Conservation (phyloP, 2,888 invertebrate species). For the Lepas anatifera region DNA sequence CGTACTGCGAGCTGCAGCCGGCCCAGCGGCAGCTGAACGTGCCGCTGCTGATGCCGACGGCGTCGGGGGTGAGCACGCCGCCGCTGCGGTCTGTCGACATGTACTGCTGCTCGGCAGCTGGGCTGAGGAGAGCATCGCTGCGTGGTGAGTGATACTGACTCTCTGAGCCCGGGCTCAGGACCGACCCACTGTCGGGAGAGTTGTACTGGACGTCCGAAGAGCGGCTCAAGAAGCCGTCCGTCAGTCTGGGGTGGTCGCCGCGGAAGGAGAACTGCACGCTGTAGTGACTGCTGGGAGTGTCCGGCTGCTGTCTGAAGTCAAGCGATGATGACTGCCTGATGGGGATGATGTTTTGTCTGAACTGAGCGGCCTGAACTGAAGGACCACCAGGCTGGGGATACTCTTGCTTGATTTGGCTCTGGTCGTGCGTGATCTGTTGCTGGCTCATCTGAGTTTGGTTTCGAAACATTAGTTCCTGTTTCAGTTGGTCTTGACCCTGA, state of each 20-base stretch:
- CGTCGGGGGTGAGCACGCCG: conserved; percentile 20
- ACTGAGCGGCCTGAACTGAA: no score
- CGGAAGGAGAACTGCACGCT: no score
- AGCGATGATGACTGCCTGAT: no score
- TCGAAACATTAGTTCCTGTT: conserved; percentile 1
- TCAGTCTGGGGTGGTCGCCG: no score
- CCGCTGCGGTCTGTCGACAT: not conserved
- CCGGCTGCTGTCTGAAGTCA: not conserved
- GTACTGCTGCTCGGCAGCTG: not conserved
- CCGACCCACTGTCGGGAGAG: not conserved
- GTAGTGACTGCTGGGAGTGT: no score
- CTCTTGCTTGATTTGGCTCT: no score
- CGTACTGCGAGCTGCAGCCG: conserved; percentile 65
- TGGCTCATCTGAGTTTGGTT: not conserved
- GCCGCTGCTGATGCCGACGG: conserved; percentile 27
- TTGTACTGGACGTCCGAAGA: no score
- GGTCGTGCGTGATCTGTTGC: not conserved
- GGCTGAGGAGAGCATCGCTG: not conserved
- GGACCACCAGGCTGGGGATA: no score
- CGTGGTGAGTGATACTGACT: not conserved
- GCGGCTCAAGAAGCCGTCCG: no score
- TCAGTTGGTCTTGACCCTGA: conserved; percentile 6
- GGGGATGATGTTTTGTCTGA: no score
- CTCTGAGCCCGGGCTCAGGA: not conserved
- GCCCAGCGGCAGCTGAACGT: conserved; percentile 62